Evolutionary conservation across 2,113 vertebrate species (phyloP).

Genomic region (Python bivittatus): DNA sequence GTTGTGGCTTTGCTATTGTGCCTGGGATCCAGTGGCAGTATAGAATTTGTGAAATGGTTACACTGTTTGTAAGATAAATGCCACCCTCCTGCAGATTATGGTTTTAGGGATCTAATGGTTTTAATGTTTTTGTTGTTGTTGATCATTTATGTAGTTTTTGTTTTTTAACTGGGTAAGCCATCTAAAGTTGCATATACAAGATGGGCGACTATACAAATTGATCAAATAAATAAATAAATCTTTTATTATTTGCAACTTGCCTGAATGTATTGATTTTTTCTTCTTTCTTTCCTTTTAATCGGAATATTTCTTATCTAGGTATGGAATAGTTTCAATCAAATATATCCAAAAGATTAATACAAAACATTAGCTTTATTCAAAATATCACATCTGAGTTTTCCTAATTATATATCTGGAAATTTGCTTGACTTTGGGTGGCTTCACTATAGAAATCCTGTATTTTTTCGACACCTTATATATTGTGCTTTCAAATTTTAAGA

Average conservation of each 20-base stretch:
- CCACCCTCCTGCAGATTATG: neutral
- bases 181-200: neutral
- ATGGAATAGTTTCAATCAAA: neutral
- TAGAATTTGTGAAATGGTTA: neutral
- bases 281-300: neutral
- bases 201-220: neutral
- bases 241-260: neutral
- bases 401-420: constrained; percentile 32
- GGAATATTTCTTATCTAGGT: neutral
- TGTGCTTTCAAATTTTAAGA: constrained; percentile 24
- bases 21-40: neutral
- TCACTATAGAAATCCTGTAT: constrained; percentile 3
- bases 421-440: neutral
- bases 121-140: neutral
- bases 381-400: neutral
- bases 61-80: neutral
- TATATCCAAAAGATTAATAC: neutral
- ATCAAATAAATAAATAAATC: neutral
- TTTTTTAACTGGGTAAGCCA: neutral
- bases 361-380: neutral
- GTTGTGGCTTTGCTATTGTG: neutral
- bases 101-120: neutral
- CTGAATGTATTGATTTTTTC: neutral
- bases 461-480: neutral
- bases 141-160: neutral